phyloP scores from a whole-genome alignment of 2,888 invertebrate species.

The Scelioninae gen. 1 region DNA sequence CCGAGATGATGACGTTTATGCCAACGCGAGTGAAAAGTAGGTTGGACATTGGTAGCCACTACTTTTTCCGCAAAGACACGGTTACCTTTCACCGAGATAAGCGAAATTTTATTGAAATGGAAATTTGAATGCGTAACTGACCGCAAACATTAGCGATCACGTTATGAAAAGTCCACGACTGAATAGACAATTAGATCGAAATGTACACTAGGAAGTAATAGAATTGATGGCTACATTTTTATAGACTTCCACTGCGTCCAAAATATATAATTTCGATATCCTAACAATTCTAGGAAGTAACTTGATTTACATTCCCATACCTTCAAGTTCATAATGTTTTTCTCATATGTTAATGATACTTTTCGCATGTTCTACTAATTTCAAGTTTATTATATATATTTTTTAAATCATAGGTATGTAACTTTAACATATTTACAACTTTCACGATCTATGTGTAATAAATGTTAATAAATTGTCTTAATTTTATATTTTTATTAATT shows the following conservation, averaged over 20 bases:
- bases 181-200: slow-evolving; percentile 59
- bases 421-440: no score
- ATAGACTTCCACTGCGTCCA: background rate
- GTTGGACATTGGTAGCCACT: slow-evolving; percentile 55
- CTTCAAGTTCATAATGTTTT: no score
- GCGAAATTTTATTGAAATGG: slow-evolving; percentile 69
- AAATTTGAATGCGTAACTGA: slow-evolving; percentile 65
- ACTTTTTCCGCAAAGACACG: slow-evolving; percentile 57
- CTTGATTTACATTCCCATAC: background rate
- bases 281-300: background rate
- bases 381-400: no score
- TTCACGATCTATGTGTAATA: no score
- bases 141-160: slow-evolving; percentile 58
- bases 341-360: no score
- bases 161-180: slow-evolving; percentile 60
- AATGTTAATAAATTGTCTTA: no score
- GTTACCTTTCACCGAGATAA: slow-evolving; percentile 65
- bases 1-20: slow-evolving; percentile 38
- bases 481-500: no score
- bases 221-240: slow-evolving; percentile 32
- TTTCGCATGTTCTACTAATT: no score
- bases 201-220: slow-evolving; percentile 40
- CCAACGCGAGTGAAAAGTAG: slow-evolving; percentile 59
- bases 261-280: slow-evolving; percentile 24
- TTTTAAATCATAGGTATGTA: no score